Evolutionary conservation across 2,113 vertebrate species (phyloP), one percentile per base, ranked within the genome.

Genomic region (Barbus barbus): DNA sequence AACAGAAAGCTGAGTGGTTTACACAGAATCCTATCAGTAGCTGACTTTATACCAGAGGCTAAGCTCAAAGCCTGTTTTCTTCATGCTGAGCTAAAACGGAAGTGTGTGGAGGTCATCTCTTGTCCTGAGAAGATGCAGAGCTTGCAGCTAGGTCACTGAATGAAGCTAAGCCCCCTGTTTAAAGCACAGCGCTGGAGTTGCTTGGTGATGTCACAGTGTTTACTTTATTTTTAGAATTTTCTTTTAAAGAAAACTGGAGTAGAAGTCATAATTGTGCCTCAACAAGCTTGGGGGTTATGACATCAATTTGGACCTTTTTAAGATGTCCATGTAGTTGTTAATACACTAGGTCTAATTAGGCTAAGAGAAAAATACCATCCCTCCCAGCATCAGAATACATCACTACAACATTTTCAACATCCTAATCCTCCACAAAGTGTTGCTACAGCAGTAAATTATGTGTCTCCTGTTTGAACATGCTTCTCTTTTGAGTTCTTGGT

Each of bases 151-250:
- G 60, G 91, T 93, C 86, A 76, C 85, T 92, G 91, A 92, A 93
- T 94, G 90, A 91, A 94, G 90, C 90, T 84, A 83, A 93, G 91
- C 86, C 90, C 91, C n/a, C n/a, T n/a, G n/a, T 93, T 93, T 93
- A 91, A 89, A 90, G 89, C 87, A 87, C 85, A 89, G 90, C 90
- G 88, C 90, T 91, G 88, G 88, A 90, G 93, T 94, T 92, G 93
- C 93, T 92, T 92, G 83, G 93, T 90, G 87, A 90, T 80, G 84
- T 63, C 86, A 83, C 87, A 89, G 89, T 93, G n/a, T n/a, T n/a
- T n/a, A n/a, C 92, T 92, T 94, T 94, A 94, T 93, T 94, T 94
- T 94, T 94, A 94, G 92, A 90, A 87, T 88, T 92, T 91, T 88
- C 86, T 91, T 89, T 86, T 87, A 58, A 58, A 38, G 46, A 71